Evolutionary conservation across 2,797 vertebrate species (phyloP).

Genomic region (Nasua narica): DNA sequence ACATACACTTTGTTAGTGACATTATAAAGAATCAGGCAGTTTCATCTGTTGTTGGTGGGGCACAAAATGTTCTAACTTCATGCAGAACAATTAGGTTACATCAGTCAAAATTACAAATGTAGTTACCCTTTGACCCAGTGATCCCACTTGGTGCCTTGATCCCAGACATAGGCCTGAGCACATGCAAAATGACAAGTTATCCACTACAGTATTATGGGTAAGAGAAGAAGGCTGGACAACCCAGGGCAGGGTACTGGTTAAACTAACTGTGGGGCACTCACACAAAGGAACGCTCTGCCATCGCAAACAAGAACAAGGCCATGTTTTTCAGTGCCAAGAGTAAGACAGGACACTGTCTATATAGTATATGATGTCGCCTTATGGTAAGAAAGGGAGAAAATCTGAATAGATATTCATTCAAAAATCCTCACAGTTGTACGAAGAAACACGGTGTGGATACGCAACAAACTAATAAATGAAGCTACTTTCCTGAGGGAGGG

Average conservation of each 20-base stretch:
- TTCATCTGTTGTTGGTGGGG: neutral
- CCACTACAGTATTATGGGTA: neutral
- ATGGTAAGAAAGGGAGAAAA: neutral
- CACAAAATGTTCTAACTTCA: neutral
- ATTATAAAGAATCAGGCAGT: neutral
- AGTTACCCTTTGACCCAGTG: neutral
- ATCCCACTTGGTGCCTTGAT: neutral
- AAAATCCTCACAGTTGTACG: conserved; percentile 1
- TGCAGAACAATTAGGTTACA: neutral
- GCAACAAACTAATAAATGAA: neutral
- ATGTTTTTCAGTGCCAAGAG: neutral
- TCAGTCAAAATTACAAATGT: neutral
- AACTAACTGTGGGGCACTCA: neutral
- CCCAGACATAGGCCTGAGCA: neutral
- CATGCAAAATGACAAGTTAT: neutral
- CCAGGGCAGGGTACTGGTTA: neutral
- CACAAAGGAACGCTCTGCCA: neutral
- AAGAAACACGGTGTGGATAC: neutral
- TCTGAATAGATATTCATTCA: neutral
- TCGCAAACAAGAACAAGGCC: neutral
- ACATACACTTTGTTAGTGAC: neutral
- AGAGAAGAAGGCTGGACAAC: neutral
- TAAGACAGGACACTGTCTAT: neutral
- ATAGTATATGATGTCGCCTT: neutral
- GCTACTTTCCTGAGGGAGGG: neutral